Percentiles rank a stretch among this genome's conserved stretches.
Evolutionary conservation across 2,113 vertebrate species (phyloP).

Genomic region (Ramphastos sulfuratus): DNA sequence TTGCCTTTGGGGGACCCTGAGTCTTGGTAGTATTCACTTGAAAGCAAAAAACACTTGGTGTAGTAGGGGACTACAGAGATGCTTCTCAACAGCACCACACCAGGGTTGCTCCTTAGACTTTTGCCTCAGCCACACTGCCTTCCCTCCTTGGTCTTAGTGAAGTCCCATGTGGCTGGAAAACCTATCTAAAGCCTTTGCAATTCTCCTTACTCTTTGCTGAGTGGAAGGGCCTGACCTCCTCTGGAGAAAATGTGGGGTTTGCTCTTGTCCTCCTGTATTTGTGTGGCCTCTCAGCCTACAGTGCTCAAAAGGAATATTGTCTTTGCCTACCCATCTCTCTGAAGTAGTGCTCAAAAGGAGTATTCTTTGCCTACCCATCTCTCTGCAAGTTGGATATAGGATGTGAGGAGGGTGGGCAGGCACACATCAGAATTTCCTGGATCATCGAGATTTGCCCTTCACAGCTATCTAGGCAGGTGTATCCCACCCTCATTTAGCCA

Average conservation of each 20-base stretch:
- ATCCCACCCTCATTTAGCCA: rapidly evolving
- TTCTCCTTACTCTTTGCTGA: not conserved
- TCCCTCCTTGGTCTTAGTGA: not conserved
- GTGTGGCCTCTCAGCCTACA: not conserved
- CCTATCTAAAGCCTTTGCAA: rapidly evolving
- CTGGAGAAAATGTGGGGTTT: not conserved
- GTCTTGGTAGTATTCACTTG: not conserved
- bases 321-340: not conserved
- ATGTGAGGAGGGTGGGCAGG: not conserved
- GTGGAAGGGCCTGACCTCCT: not conserved
- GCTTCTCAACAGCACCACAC: not conserved
- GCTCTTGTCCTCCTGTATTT: not conserved
- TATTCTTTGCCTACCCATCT: not conserved
- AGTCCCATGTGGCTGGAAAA: not conserved
- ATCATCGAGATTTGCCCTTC: not conserved
- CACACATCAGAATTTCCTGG: not conserved
- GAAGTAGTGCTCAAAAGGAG: not conserved
- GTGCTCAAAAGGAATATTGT: not conserved
- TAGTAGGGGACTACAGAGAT: not conserved
- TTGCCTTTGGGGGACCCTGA: not conserved
- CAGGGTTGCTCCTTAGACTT: not conserved
- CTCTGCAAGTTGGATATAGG: not conserved
- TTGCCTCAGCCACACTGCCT: not conserved
- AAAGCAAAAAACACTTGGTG: not conserved
- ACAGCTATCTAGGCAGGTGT: not conserved